phyloP scores from a whole-genome alignment of 2,113 vertebrate genomes.

The Delphinus delphis region DNA sequence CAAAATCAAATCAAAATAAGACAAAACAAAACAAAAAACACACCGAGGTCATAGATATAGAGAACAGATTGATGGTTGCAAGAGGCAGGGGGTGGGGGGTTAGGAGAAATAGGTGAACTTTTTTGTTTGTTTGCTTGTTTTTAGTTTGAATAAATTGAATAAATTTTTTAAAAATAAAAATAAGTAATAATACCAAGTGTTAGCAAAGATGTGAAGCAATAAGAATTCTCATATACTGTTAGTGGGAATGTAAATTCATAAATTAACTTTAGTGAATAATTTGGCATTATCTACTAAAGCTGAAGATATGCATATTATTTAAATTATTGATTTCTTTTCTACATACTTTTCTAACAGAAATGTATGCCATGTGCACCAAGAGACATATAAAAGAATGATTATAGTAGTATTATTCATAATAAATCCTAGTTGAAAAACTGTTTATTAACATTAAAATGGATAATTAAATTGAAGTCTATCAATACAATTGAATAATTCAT shows the following conservation, averaged over 20 bases:
- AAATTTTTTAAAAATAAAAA: neutral
- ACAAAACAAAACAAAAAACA: neutral
- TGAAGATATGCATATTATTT: neutral
- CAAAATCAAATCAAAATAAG: neutral
- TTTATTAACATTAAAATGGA: neutral
- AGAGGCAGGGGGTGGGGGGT: neutral
- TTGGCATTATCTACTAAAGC: neutral
- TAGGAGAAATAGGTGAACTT: neutral
- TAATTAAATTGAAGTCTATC: neutral
- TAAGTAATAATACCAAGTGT: neutral
- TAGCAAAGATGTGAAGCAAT: neutral
- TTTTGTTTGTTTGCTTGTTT: neutral
- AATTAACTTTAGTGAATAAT: neutral
- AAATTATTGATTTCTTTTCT: neutral
- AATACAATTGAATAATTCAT: neutral
- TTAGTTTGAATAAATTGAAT: neutral
- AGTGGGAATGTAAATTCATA: neutral
- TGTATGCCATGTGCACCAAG: neutral
- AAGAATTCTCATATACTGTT: neutral
- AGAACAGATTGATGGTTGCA: neutral
- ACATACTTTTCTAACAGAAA: slow-evolving; percentile 4
- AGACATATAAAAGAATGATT: neutral
- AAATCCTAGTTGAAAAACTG: neutral
- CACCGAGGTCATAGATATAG: neutral
- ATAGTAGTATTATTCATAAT: neutral